These are phyloP conservation scores for Drosophila virilis DNA, from an alignment of 1,140 invertebrate genomes.

Conservation along the genomic window DNA sequence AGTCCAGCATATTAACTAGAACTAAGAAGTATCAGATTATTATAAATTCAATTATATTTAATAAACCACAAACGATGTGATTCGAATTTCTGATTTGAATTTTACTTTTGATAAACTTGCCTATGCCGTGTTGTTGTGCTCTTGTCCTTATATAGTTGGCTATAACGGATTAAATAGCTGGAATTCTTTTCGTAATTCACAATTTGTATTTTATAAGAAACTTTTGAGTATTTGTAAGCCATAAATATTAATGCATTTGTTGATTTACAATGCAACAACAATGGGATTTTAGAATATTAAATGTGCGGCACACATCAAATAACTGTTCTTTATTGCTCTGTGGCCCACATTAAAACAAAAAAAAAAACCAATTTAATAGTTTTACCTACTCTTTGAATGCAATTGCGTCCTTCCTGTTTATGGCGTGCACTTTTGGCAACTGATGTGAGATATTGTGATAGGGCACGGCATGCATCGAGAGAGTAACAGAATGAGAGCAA, in stretches of 20 bases:
- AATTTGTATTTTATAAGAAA: too few species aligned
- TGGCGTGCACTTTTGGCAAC: not conserved
- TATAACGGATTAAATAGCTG: too few species aligned
- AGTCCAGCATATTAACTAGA: constrained; percentile 65
- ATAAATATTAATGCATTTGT: too few species aligned
- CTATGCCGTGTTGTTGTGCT: not conserved
- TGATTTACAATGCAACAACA: too few species aligned
- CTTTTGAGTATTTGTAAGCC: too few species aligned
- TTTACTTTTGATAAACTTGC: not conserved
- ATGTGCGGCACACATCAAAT: not conserved
- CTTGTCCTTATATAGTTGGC: too few species aligned
- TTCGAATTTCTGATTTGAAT: not conserved
- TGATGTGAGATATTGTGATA: constrained; percentile 2
- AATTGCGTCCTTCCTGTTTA: not conserved
- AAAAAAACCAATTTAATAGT: not conserved
- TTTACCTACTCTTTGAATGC: not conserved
- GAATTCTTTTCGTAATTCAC: too few species aligned
- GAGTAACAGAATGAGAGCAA: not conserved
- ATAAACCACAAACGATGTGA: not conserved
- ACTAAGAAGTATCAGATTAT: not conserved
- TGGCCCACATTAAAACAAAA: not conserved
- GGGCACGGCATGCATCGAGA: not conserved
- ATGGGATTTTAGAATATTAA: not conserved
- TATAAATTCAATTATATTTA: not conserved
- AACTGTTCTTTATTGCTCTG: not conserved